Evolutionary conservation across 2,797 vertebrate species (phyloP).

Genomic region (Microtus obscurus): DNA sequence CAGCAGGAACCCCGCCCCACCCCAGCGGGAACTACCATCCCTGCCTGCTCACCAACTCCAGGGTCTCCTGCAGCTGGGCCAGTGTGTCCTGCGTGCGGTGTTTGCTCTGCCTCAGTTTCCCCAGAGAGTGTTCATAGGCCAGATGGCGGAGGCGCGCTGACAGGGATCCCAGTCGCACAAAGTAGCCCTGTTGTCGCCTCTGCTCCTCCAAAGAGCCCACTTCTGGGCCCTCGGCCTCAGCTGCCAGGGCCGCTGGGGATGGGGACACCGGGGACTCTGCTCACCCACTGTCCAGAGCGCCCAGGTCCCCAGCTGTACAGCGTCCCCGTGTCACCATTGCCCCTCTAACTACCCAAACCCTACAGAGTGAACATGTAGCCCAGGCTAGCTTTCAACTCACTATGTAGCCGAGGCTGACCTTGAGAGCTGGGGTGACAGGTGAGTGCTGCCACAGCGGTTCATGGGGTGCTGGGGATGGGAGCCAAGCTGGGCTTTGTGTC

Average conservation of each 20-base stretch:
- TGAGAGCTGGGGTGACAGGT: background rate
- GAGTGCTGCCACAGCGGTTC: background rate
- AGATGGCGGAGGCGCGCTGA: constrained; percentile 91
- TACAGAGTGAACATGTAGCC: background rate
- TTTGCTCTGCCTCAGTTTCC: constrained; percentile 90
- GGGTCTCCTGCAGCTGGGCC: constrained; percentile 90
- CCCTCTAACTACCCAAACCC: background rate
- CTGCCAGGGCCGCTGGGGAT: constrained; percentile 88
- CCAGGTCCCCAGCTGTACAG: background rate
- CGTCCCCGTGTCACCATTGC: background rate
- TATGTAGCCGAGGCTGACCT: background rate
- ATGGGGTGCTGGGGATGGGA: background rate
- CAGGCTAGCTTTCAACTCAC: background rate
- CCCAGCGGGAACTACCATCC: background rate
- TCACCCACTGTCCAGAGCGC: fast-evolving
- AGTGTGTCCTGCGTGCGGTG: constrained; percentile 87
- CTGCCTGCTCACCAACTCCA: constrained; percentile 89
- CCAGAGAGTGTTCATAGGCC: constrained; percentile 92
- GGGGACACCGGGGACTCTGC: background rate
- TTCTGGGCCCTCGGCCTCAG: constrained; percentile 84
- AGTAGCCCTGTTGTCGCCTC: constrained; percentile 89
- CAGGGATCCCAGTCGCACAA: constrained; percentile 94
- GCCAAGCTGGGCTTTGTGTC: background rate
- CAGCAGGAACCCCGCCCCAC: background rate
- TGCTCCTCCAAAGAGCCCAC: constrained; percentile 73